Evolutionary conservation across 2,797 vertebrate genomes (phyloP).

Genomic region (Fringilla coelebs): DNA sequence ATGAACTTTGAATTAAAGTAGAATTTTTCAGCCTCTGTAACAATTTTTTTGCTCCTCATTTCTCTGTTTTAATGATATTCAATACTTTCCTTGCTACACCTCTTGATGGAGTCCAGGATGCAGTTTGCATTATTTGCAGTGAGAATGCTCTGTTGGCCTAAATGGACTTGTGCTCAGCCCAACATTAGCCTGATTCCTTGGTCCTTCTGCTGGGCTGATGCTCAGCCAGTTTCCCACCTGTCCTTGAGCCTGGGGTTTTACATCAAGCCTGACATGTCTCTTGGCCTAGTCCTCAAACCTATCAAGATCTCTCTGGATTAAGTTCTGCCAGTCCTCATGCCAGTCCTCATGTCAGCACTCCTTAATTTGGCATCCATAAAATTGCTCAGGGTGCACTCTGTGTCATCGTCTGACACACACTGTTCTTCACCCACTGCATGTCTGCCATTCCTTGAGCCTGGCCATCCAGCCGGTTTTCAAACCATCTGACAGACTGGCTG

Average conservation of each 20-base stretch:
- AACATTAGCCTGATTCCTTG: rapidly evolving
- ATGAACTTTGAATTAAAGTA: background rate
- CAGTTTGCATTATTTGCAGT: background rate
- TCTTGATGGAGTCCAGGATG: background rate
- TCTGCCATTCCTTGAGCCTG: background rate
- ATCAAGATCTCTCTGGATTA: background rate
- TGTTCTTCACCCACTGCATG: background rate
- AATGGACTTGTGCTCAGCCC: background rate
- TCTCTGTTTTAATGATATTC: background rate
- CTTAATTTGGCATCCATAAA: background rate
- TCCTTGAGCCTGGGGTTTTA: background rate
- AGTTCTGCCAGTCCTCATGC: background rate
- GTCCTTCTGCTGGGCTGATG: background rate
- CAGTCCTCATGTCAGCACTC: background rate
- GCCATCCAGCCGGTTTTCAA: background rate
- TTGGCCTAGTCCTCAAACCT: background rate
- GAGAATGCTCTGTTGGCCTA: background rate
- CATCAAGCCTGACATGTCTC: background rate
- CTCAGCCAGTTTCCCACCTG: background rate
- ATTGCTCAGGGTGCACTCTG: background rate
- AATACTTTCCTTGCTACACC: background rate
- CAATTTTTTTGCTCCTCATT: background rate
- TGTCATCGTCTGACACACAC: background rate
- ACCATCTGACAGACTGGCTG: background rate
- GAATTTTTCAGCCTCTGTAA: background rate